phyloP scores from a whole-genome alignment of 2,113 vertebrate species.

The Aleadryas rufinucha region DNA sequence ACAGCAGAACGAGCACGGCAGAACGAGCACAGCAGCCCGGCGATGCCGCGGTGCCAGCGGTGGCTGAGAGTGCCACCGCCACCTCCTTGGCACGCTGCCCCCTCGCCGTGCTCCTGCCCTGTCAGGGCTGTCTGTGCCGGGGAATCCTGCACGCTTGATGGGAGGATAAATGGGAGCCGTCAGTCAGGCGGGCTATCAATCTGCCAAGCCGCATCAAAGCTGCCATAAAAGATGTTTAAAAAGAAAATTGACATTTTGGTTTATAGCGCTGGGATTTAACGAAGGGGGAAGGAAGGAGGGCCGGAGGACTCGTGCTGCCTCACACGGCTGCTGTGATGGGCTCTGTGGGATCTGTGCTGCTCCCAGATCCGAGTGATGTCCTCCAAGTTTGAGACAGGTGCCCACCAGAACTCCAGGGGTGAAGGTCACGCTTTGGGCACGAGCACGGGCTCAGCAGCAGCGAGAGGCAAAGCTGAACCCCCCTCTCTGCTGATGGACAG shows the following conservation, averaged over 20 bases:
- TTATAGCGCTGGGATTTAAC: constrained; percentile 7
- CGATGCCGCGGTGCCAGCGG: neutral
- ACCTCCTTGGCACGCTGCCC: neutral
- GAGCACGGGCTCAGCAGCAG: neutral
- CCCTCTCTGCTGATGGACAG: rapidly evolving
- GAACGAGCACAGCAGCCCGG: neutral
- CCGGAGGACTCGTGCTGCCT: neutral
- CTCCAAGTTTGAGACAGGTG: rapidly evolving
- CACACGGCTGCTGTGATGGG: neutral
- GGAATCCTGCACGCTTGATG: neutral
- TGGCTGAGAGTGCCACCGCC: neutral
- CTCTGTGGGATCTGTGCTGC: neutral
- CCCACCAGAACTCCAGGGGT: neutral
- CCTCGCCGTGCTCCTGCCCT: neutral
- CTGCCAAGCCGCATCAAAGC: constrained; percentile 30
- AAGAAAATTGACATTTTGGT: constrained; percentile 61
- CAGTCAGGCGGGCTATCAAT: constrained; percentile 33
- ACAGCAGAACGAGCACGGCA: neutral
- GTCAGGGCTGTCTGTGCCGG: neutral
- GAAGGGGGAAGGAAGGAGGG: neutral
- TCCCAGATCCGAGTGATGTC: rapidly evolving
- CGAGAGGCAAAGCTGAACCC: neutral
- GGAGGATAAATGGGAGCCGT: neutral
- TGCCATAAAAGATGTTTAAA: constrained; percentile 39
- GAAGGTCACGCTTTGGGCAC: neutral